A percentile compares a stretch with the other conserved stretches of the same genome.
phyloP scores from a whole-genome alignment of 2,797 vertebrate genomes.

The Gouania willdenowi region DNA sequence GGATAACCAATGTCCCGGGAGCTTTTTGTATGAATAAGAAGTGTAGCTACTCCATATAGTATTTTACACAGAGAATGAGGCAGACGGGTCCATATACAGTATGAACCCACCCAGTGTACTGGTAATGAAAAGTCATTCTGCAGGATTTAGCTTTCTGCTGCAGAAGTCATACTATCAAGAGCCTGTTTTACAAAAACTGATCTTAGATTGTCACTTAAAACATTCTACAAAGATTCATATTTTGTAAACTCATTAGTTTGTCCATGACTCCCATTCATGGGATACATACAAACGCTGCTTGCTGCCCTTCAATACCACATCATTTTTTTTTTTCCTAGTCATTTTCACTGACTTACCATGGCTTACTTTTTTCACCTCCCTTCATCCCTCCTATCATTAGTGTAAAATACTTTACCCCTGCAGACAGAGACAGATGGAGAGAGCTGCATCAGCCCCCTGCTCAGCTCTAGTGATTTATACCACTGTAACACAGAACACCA shows the following conservation, averaged over 20 bases:
- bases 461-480: conserved; percentile 66
- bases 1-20: conserved; percentile 15
- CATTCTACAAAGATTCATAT: conserved; percentile 48
- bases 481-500: conserved; percentile 20
- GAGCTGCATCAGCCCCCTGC: conserved; percentile 54
- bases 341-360: conserved; percentile 37
- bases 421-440: conserved; percentile 73
- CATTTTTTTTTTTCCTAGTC: conserved; percentile 53
- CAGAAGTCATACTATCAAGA: too few species aligned
- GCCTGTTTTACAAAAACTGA: conserved; percentile 40
- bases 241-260: conserved; percentile 41
- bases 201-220: conserved; percentile 38
- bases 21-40: too few species aligned
- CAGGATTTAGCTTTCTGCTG: conserved; percentile 11
- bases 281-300: conserved; percentile 17
- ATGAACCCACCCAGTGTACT: too few species aligned
- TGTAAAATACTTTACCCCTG: conserved; percentile 66
- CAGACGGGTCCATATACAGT: conserved; percentile 9
- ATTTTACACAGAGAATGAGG: too few species aligned
- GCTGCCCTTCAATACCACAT: conserved; percentile 27
- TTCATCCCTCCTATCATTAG: conserved; percentile 50
- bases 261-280: conserved; percentile 17
- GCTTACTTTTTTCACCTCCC: conserved; percentile 49
- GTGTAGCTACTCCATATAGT: too few species aligned
- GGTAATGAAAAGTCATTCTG: too few species aligned